Evolutionary conservation across 2,888 invertebrate species (phyloP), one percentile per base, ranked within the genome.

Genomic region (Sarcophaga variegata): DNA sequence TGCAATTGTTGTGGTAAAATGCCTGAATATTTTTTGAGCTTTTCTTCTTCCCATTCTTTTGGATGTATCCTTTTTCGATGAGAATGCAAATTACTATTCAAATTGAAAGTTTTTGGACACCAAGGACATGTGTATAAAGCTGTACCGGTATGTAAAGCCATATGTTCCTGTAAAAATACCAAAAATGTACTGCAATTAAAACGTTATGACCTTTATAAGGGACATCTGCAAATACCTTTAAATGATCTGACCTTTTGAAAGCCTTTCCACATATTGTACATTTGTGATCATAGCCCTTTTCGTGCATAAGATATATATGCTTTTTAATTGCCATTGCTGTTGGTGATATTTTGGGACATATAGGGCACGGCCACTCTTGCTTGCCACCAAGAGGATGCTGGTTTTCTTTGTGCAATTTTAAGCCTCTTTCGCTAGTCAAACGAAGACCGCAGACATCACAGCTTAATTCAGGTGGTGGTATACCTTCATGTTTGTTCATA

Each of bases 61-160:
- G 92, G 91, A 90, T 93, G 93, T 4, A 90, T 88, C 76, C 93
- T 93, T 81, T 92, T 93, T 22, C 93, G 90, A 89, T 93, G 93
- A 3, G 93, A 90, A 83, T 93, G 92, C 91, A 93, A 92, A 84
- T 93, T 93, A 4, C 92, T 92, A 90, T 92, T 92, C 11, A 93
- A 93, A 80, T 93, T 93, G 85, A 93, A 93, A 5, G 93, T 93
- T 88, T 92, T 92, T 3, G 93, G 91, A 76, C 93, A 93, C 85
- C 93, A 91, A 0, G 91, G 91, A 66, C 93, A 93, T 45, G 91
- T 92, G 86, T 93, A 93, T 10, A 93, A 88, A 60, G 92, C 92
- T 74, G 92, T 93, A 37, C 91, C 91, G 0, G 93, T 93, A 63
- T 93, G 93, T 12, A 90, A 91, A 22, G 93, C 91, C 91, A 93